Evolutionary conservation across 2,888 invertebrate species (phyloP).

Genomic region (Psylliodes chrysocephalus): DNA sequence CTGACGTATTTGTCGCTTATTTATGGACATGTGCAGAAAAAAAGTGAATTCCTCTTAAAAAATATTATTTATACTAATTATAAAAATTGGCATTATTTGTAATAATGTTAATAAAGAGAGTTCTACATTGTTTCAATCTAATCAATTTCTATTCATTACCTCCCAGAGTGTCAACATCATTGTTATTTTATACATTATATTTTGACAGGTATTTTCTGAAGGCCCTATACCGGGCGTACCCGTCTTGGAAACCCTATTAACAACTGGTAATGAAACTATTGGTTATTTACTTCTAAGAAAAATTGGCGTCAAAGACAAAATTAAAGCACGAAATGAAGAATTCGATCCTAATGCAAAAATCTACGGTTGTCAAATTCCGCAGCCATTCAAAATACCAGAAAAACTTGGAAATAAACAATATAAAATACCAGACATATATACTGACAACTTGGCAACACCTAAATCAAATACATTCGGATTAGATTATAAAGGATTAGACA

Average conservation of each 20-base stretch:
- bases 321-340: slow-evolving; percentile 63
- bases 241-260: slow-evolving; percentile 75
- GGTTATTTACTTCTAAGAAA: slow-evolving; percentile 86
- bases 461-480: slow-evolving; percentile 87
- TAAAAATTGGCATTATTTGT: no score
- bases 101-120: no score
- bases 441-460: slow-evolving; percentile 74
- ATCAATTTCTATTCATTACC: no score
- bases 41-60: no score
- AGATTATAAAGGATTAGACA: slow-evolving; percentile 79
- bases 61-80: no score
- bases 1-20: no score
- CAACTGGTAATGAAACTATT: slow-evolving; percentile 85
- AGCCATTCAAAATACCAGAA: slow-evolving; percentile 61
- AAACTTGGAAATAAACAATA: slow-evolving; percentile 70
- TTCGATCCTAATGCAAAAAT: slow-evolving; percentile 59
- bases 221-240: slow-evolving; percentile 73
- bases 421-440: slow-evolving; percentile 85
- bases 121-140: no score
- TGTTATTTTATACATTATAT: no score
- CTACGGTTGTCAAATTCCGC: slow-evolving; percentile 67
- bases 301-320: slow-evolving; percentile 87
- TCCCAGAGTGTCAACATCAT: no score
- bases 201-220: slow-evolving; percentile 50
- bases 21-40: no score